A percentile compares a stretch with the other conserved stretches of the same genome.
Conservation (phyloP, 2,113 vertebrate species). For the Dicrurus megarhynchus region DNA sequence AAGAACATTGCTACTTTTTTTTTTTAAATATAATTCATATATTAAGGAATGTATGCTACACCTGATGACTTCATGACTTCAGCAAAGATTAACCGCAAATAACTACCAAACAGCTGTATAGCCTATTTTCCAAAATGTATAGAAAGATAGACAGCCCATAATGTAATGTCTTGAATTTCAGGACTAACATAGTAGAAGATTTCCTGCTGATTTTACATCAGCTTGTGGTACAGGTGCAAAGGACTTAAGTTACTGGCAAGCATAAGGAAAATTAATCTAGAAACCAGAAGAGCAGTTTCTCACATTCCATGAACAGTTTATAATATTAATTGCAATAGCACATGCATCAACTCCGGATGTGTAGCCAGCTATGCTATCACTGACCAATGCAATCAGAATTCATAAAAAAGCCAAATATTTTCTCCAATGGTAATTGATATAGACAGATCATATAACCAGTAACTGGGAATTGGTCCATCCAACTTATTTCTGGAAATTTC, state of each 20-base stretch:
- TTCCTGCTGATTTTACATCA: conserved; percentile 66
- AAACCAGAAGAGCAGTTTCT: conserved; percentile 63
- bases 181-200: conserved; percentile 40
- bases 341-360: background rate
- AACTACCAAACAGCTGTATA: conserved; percentile 49
- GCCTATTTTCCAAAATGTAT: conserved; percentile 23
- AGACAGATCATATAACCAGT: conserved; percentile 34
- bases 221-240: conserved; percentile 62
- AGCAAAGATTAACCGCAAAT: conserved; percentile 43
- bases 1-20: background rate
- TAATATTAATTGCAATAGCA: conserved; percentile 68
- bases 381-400: conserved; percentile 21
- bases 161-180: conserved; percentile 53
- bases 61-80: conserved; percentile 34
- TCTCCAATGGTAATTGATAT: conserved; percentile 42
- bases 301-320: conserved; percentile 60
- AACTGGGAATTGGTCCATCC: conserved; percentile 18
- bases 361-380: background rate
- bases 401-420: conserved; percentile 1
- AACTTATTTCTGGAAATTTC: conserved; percentile 9
- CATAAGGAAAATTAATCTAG: conserved; percentile 51
- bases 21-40: background rate
- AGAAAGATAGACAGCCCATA: conserved; percentile 13
- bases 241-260: conserved; percentile 55
- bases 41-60: background rate